Evolutionary conservation across 2,797 vertebrate genomes (phyloP).

Genomic region (Echiichthys vipera): DNA sequence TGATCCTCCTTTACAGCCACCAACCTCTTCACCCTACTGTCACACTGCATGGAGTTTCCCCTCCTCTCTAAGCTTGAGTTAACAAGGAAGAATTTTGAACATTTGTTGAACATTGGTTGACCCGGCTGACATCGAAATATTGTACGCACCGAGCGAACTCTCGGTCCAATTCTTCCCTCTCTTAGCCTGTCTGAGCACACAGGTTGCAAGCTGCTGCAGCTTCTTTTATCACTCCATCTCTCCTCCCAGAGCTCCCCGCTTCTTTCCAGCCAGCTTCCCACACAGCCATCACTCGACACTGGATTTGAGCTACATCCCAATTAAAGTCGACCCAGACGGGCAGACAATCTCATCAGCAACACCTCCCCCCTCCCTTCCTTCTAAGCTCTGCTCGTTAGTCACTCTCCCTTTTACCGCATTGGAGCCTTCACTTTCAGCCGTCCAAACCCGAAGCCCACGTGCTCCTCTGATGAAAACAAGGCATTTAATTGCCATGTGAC

Average conservation of each 20-base stretch:
- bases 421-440: slow-evolving; percentile 56
- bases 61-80: neutral
- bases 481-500: slow-evolving; percentile 75
- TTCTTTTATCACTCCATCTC: slow-evolving; percentile 49
- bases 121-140: slow-evolving; percentile 16
- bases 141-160: neutral
- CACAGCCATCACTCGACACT: slow-evolving; percentile 62
- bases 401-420: slow-evolving; percentile 53
- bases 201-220: slow-evolving; percentile 35
- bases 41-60: slow-evolving; percentile 12
- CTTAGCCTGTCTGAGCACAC: slow-evolving; percentile 37
- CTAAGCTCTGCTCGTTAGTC: slow-evolving; percentile 63
- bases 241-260: slow-evolving; percentile 38
- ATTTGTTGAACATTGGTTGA: slow-evolving; percentile 37
- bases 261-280: slow-evolving; percentile 63
- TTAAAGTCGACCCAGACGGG: slow-evolving; percentile 68
- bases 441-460: slow-evolving; percentile 44
- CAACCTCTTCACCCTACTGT: slow-evolving; percentile 9
- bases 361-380: slow-evolving; percentile 44
- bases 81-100: slow-evolving; percentile 14
- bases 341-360: slow-evolving; percentile 68
- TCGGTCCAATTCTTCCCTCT: slow-evolving; percentile 15
- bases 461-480: slow-evolving; percentile 66
- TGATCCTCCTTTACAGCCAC: slow-evolving; percentile 6
- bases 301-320: slow-evolving; percentile 69